Base-by-base conservation (phyloP, 2,113 vertebrate genomes). In the Eretmochelys imbricata region DNA sequence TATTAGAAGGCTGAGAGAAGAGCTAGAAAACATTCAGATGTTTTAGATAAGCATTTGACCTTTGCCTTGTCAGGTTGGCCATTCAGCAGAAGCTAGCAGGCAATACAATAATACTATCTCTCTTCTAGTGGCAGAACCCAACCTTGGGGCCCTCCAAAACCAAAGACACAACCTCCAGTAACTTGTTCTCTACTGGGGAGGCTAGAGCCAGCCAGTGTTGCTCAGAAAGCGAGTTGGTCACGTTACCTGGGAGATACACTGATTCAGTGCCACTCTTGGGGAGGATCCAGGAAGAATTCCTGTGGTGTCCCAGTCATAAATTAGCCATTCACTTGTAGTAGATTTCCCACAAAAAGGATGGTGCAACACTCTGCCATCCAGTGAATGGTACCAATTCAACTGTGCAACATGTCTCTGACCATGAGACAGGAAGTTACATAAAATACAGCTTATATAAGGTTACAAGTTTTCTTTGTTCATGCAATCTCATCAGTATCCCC, bases 1-100 rank as follows among this genome's bases (percentile, higher is more conserved):
- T 17, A 53, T 0, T 1, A 20, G 42, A 82, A 35, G 0, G 0
- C 89, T 0, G 14, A 87, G 22, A 95, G 35, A 49, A 55, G 51
- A 95, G n/a, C 6, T 51, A 84, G 75, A 72, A 78, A 10, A 82
- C 49, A 57, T 29, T 42, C 38, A 48, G 75, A 48, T 76, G 6
- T 48, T 78, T 46, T 78, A 78, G 75, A 48, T 78, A 42, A 27
- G 3, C 42, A 27, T 29, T 27, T 46, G 75, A 78, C 11, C 75
- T 48, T 78, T 9, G n/a, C 8, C 31, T 38, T 72, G n/a, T 72
- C 65, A 72, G 65, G 10, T 10, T 72, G 65, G 19, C n/a, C 65
- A 72, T 38, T 72, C n/a, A 72, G 38, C 8, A n/a, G 62, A 69
- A 17, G 72, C 38, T 46, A 46, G 9, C 10, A 46, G 72, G 22